phyloP scores from a whole-genome alignment of 30 jellyfish, hydroid and myxozoan genomes.

The Aurelia sp. region DNA sequence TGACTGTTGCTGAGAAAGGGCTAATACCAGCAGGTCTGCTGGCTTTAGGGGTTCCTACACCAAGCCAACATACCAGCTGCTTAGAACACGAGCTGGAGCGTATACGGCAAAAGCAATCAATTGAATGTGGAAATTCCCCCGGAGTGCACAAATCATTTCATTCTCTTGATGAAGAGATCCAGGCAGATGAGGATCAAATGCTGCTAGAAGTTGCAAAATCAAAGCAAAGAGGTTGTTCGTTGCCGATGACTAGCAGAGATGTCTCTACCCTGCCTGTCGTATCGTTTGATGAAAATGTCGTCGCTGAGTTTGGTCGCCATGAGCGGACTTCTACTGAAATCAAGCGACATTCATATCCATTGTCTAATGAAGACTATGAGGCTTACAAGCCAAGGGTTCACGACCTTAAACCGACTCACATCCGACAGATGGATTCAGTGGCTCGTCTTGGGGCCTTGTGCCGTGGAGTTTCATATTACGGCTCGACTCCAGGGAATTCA shows the following conservation, averaged over 20 bases:
- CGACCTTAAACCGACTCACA: background rate
- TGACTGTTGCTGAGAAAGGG: slow-evolving; percentile 71
- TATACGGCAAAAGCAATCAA: slow-evolving; percentile 26
- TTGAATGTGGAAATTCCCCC: background rate
- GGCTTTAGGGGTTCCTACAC: slow-evolving; percentile 73
- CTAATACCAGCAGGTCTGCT: slow-evolving; percentile 77
- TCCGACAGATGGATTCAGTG: slow-evolving; percentile 43
- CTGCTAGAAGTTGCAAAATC: slow-evolving; percentile 9
- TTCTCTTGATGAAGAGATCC: slow-evolving; percentile 4
- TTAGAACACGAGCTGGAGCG: slow-evolving; percentile 71
- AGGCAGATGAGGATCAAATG: slow-evolving; percentile 2
- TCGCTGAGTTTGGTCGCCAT: slow-evolving; percentile 26
- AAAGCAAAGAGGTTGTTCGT: slow-evolving; percentile 44
- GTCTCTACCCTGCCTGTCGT: slow-evolving; percentile 49
- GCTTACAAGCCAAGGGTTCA: slow-evolving; percentile 9
- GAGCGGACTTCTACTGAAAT: background rate
- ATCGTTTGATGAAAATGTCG: slow-evolving; percentile 39
- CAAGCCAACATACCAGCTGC: slow-evolving; percentile 85
- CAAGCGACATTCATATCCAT: slow-evolving; percentile 51
- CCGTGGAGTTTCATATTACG: slow-evolving; percentile 43
- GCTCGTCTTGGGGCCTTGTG: slow-evolving; percentile 44
- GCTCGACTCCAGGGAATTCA: background rate
- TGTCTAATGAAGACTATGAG: slow-evolving; percentile 26
- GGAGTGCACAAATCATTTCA: background rate
- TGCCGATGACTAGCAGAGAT: slow-evolving; percentile 56